phyloP scores from a whole-genome alignment of 2,797 vertebrate genomes.

The Leucoraja ocellata region DNA sequence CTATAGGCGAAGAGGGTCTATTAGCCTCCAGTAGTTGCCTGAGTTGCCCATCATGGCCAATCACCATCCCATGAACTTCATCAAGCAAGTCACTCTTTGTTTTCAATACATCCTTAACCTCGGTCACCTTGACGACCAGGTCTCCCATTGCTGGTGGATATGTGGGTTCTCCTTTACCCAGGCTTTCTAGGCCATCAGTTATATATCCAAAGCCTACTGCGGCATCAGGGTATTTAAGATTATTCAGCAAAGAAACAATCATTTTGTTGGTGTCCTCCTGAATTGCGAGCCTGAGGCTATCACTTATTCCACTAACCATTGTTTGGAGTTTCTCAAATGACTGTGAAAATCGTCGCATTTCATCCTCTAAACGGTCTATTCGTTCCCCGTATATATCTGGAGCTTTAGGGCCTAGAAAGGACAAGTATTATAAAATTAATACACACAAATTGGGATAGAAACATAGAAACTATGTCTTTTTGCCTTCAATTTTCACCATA shows the following conservation, averaged over 20 bases:
- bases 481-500: neutral
- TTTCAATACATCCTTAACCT: slow-evolving; percentile 78
- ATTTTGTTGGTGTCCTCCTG: slow-evolving; percentile 77
- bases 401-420: slow-evolving; percentile 63
- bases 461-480: neutral
- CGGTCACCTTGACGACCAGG: slow-evolving; percentile 75
- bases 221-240: slow-evolving; percentile 54
- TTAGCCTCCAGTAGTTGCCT: slow-evolving; percentile 72
- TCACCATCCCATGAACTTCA: slow-evolving; percentile 74
- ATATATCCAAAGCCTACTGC: slow-evolving; percentile 74
- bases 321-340: slow-evolving; percentile 73
- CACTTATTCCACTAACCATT: slow-evolving; percentile 69
- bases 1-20: slow-evolving; percentile 63
- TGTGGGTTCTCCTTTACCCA: slow-evolving; percentile 58
- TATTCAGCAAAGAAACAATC: slow-evolving; percentile 66
- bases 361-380: slow-evolving; percentile 79
- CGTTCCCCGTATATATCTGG: slow-evolving; percentile 72
- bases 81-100: slow-evolving; percentile 78
- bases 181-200: slow-evolving; percentile 67
- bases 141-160: slow-evolving; percentile 66
- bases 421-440: slow-evolving; percentile 37
- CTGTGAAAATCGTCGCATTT: slow-evolving; percentile 74
- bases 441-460: neutral
- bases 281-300: slow-evolving; percentile 69
- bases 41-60: slow-evolving; percentile 83